These are phyloP conservation scores for Papilio demoleus DNA, from an alignment of 2,888 invertebrate species.

Conservation along the genomic window DNA sequence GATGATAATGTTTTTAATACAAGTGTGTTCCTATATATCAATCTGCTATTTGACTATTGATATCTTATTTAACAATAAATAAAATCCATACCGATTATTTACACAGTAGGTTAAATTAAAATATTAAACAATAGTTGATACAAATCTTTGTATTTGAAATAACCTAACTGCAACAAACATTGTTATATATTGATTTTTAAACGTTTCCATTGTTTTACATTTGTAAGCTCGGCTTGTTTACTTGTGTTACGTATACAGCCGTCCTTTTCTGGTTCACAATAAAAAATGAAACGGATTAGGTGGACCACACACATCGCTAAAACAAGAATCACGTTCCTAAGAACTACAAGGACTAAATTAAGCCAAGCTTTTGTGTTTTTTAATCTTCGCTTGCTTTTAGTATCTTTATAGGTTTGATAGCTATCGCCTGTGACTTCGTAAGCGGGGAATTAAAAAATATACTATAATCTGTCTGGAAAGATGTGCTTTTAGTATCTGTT, in stretches of 20 bases:
- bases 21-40: too few species aligned
- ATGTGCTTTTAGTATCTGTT: too few species aligned
- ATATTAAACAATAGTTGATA: background rate
- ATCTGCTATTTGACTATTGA: background rate
- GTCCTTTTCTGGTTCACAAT: constrained; percentile 3
- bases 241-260: constrained; percentile 3
- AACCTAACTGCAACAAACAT: background rate
- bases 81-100: background rate
- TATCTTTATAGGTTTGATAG: background rate
- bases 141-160: constrained; percentile 11
- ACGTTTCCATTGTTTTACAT: constrained; percentile 6
- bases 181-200: constrained; percentile 12
- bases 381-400: background rate
- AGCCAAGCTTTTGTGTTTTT: background rate
- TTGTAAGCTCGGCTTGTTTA: constrained; percentile 1
- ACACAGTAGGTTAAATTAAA: background rate
- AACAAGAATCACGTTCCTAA: background rate
- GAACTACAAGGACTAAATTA: background rate
- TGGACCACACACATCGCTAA: constrained; percentile 15
- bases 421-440: too few species aligned
- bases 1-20: too few species aligned
- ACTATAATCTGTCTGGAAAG: too few species aligned
- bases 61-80: background rate
- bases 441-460: too few species aligned
- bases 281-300: constrained; percentile 1